phyloP scores from a whole-genome alignment of 2,113 vertebrate genomes.

The Elgaria multicarinata region DNA sequence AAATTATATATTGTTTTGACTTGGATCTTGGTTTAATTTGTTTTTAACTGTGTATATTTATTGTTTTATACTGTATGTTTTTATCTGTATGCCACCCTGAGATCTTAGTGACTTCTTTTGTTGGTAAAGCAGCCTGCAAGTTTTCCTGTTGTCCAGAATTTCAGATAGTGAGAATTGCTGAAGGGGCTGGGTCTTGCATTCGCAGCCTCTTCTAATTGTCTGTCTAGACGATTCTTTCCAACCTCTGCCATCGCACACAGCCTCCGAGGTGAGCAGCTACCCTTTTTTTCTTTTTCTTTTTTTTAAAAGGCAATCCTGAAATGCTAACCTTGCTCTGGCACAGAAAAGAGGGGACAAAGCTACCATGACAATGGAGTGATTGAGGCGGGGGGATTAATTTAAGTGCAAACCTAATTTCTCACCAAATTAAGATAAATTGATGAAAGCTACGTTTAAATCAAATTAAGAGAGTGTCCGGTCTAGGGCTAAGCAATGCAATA shows the following conservation, averaged over 20 bases:
- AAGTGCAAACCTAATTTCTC: slow-evolving; percentile 23
- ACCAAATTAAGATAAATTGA: slow-evolving; percentile 33
- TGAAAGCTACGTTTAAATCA: slow-evolving; percentile 28
- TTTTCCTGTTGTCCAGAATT: not conserved
- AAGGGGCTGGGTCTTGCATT: not conserved
- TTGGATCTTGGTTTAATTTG: too few species aligned
- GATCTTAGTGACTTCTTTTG: too few species aligned
- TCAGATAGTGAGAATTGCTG: not conserved
- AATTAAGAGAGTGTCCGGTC: slow-evolving; percentile 2
- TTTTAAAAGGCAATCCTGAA: not conserved
- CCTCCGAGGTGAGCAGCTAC: not conserved
- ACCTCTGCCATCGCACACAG: not conserved
- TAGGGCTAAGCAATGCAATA: slow-evolving; percentile 1
- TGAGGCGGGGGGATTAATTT: slow-evolving; percentile 17
- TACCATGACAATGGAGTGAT: not conserved
- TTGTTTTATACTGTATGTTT: too few species aligned
- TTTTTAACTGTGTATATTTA: too few species aligned
- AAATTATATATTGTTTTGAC: too few species aligned
- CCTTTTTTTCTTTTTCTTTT: not conserved
- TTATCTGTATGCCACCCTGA: too few species aligned
- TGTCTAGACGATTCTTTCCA: slow-evolving; percentile 8
- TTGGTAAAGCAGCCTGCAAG: not conserved
- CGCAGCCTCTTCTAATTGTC: slow-evolving; percentile 10
- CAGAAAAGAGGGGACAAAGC: not conserved
- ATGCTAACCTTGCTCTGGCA: not conserved